These are phyloP conservation scores for Ostrea denselamellosa DNA, from an alignment of 1,140 invertebrate genomes.

Conservation along the genomic window DNA sequence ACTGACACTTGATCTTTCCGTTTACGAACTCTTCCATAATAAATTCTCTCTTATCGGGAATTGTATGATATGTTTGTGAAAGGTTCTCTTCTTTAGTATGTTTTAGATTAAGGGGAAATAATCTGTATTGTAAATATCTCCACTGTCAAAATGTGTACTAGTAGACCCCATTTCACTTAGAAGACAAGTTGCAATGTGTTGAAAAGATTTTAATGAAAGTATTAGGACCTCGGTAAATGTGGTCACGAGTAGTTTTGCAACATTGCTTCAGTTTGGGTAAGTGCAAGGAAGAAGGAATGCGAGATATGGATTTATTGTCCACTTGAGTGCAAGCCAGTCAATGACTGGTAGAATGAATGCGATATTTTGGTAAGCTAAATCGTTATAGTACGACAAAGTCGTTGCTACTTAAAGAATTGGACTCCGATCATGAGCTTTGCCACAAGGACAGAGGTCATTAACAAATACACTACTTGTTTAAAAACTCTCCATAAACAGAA, in stretches of 20 bases:
- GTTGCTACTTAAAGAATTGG: no score
- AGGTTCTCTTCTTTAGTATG: not conserved
- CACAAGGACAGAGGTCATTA: no score
- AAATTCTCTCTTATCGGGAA: not conserved
- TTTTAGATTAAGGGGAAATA: not conserved
- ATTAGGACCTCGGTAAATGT: not conserved
- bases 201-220: not conserved
- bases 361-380: no score
- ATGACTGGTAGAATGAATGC: no score
- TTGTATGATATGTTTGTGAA: not conserved
- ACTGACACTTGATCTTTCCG: not conserved
- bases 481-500: no score
- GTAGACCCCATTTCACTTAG: not conserved
- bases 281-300: not conserved
- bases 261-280: not conserved
- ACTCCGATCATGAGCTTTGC: no score
- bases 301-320: not conserved
- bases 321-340: no score
- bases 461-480: no score
- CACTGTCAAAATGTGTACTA: not conserved
- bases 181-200: not conserved
- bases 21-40: not conserved
- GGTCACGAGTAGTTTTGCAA: not conserved
- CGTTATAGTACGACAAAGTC: no score
- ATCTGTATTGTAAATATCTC: not conserved